Evolutionary conservation across 2,888 invertebrate species (phyloP), one percentile per base, ranked within the genome.

Genomic region (Coelinius sp.): DNA sequence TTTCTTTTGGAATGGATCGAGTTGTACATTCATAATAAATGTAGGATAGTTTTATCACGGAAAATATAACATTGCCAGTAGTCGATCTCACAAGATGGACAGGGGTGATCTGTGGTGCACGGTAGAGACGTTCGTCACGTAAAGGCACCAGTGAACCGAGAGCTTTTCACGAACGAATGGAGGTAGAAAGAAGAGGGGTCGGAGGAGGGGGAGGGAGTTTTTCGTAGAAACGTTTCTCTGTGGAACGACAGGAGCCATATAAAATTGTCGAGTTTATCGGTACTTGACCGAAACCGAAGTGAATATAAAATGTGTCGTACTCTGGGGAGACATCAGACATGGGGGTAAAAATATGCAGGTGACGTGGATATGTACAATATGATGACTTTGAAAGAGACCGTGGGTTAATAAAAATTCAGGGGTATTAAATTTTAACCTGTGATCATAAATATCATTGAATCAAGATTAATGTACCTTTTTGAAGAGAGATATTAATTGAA

Each of bases 221-320:
- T 74, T 22, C 31, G 17, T 59, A 35, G 35, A 46, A 68, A 69
- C 49, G 74, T 72, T 59, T 70, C 74, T 68, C 46, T 38, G 64
- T 73, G 62, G 56, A 73, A 71, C 73, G 73, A 73, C 70, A 59
- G 68, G 46, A 70, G 70, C 70, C 76, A 68, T 78, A 79, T 79
- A 78, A 79, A 79, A 78, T 77, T 78, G 76, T 76, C 72, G 73
- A 79, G 75, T 79, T 79, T 79, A 79, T 79, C 79, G 79, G 77
- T 76, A 77, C 79, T 79, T 77, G 75, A 72, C 72, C 71, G 76
- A 74, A 74, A 75, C 78, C 75, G 77, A 77, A 79, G 79, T 79
- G 79, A 79, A 79, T 78, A 76, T 79, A 77, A 79, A 79, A 79
- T 78, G 77, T 76, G 71, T 74, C 76, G 66, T 75, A 68, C 78